Evolutionary conservation across 2,797 vertebrate species (phyloP).

Genomic region (Oreonectes daqikongensis): DNA sequence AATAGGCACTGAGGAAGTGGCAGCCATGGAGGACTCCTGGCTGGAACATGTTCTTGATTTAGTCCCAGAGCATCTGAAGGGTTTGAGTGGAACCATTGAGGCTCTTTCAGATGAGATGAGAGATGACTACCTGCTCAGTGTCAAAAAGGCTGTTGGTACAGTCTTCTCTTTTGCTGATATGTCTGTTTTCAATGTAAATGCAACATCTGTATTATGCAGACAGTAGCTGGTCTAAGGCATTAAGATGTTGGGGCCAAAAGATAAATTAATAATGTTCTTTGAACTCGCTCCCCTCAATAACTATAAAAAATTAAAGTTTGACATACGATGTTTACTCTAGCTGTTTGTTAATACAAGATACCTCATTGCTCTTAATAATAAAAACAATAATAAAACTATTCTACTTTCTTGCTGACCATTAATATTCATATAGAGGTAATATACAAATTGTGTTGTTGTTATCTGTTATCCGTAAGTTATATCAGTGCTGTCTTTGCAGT

Average conservation of each 20-base stretch:
- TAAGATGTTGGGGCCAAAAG: not conserved
- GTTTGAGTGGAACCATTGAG: constrained; percentile 61
- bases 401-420: not conserved
- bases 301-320: not conserved
- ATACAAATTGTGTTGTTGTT: not conserved
- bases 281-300: not conserved
- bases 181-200: not conserved
- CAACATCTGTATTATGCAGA: too few relatives aligned
- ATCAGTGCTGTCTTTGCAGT: constrained; percentile 72
- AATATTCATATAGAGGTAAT: not conserved
- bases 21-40: constrained; percentile 82
- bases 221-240: not conserved
- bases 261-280: not conserved
- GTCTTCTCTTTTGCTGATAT: not conserved
- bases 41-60: constrained; percentile 74
- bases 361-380: too few relatives aligned
- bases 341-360: too few relatives aligned
- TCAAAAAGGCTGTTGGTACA: constrained; percentile 83
- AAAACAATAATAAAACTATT: too few relatives aligned
- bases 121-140: constrained; percentile 82
- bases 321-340: too few relatives aligned
- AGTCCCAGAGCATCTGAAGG: constrained; percentile 77
- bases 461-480: not conserved
- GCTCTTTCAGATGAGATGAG: constrained; percentile 81
- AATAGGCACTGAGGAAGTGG: constrained; percentile 78